Evolutionary conservation across 2,797 vertebrate genomes (phyloP).

Genomic region (Lithobates sylvaticus): DNA sequence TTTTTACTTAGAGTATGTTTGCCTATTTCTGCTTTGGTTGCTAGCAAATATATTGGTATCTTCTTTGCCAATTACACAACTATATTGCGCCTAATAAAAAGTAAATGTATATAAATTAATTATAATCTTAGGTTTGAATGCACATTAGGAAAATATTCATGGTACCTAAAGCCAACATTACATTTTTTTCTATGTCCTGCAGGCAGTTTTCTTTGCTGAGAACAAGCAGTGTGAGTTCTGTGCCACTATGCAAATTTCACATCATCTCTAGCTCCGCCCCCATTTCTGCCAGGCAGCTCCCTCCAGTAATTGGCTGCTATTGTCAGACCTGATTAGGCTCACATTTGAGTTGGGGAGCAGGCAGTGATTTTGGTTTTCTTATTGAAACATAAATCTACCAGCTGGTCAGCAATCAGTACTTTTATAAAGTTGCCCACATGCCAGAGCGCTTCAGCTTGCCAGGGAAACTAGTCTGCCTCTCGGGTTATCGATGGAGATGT

Average conservation of each 20-base stretch:
- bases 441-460: constrained; percentile 40
- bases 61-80: background rate
- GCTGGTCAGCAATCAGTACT: constrained; percentile 51
- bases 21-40: background rate
- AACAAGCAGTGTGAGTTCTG: background rate
- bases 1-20: background rate
- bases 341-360: background rate
- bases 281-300: background rate
- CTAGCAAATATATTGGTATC: background rate
- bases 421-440: constrained; percentile 24
- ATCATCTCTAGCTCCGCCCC: background rate
- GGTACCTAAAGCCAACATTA: background rate
- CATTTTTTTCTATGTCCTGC: background rate
- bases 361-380: constrained; percentile 28
- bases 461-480: constrained; percentile 41
- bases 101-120: background rate
- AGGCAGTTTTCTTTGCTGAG: background rate
- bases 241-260: constrained; percentile 29
- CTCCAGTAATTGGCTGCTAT: constrained; percentile 24
- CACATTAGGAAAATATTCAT: background rate
- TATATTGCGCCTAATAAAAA: background rate
- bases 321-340: constrained; percentile 34
- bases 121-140: background rate
- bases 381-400: constrained; percentile 46
- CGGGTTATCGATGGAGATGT: constrained; percentile 23